Percentiles rank a stretch among this genome's conserved stretches.
phyloP scores from a whole-genome alignment of 2,113 vertebrate species.

The Anhinga rufa region DNA sequence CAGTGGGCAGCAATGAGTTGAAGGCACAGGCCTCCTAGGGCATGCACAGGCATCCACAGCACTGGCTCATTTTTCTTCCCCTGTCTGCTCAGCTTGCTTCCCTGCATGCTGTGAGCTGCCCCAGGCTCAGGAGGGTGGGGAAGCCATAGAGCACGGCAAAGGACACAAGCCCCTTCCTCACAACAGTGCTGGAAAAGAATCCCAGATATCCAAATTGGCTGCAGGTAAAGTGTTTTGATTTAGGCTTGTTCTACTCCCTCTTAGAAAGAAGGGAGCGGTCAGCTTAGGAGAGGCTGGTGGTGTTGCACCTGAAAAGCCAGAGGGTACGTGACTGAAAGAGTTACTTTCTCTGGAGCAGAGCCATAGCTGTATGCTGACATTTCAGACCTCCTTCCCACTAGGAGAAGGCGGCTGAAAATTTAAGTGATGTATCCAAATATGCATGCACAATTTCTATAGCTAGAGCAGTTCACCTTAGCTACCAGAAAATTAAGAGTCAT shows the following conservation, averaged over 20 bases:
- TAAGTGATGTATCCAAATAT: not conserved
- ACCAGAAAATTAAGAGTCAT: not conserved
- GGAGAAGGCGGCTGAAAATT: not conserved
- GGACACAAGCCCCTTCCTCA: not conserved
- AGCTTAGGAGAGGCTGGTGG: not conserved
- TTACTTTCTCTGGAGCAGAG: not conserved
- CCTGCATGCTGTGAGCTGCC: not conserved
- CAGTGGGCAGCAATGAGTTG: not conserved
- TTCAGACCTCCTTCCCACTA: not conserved
- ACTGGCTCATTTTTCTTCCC: not conserved
- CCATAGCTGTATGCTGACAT: not conserved
- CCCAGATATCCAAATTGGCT: not conserved
- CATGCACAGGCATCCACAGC: accelerated
- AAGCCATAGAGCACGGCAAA: not conserved
- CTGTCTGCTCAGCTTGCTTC: not conserved
- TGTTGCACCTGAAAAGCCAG: not conserved
- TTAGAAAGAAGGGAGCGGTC: not conserved
- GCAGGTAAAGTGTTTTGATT: not conserved
- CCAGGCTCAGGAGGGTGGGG: not conserved
- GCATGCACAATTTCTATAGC: not conserved
- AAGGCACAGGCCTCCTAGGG: not conserved
- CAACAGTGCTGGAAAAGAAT: not conserved
- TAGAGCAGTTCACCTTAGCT: not conserved
- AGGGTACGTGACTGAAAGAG: not conserved
- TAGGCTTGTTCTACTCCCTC: not conserved